Base-by-base conservation (phyloP, 1,140 invertebrate species). In the Drosophila kikkawai region DNA sequence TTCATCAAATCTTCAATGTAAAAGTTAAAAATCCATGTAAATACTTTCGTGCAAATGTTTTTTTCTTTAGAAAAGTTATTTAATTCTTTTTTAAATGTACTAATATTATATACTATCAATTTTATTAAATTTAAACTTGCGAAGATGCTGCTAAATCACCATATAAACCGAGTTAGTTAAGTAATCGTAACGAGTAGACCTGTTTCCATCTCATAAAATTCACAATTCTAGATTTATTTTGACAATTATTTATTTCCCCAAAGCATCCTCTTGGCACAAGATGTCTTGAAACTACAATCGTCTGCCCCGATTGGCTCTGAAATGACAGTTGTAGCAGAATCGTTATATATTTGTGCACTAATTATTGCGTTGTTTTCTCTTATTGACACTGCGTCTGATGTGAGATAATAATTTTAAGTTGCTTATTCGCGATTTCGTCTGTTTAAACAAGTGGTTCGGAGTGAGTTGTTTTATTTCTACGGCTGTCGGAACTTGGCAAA, bases 371-470 rank as follows among this genome's bases (percentile, higher is more conserved):
- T 77, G 64, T 74, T 75, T 39, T 55, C 51, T 34, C 66, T 50
- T 68, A 77, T 84, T 86, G 80, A 83, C 82, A 79, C 50, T 50
- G 6, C 22, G 32, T 50, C 66, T 66, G 66, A 19, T 47, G 48
- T 22, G 48, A 81, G 69, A 73, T 69, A 81, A 88, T 86, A 68
- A 76, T 73, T 61, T 88, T 55, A 34, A 48, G 53, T 39, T 63
- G 45, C 42, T 45, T 73, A 79, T 79, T 51, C 32, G 58, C 57
- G 50, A 42, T 56, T 78, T 63, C 41, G 57, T 56, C 51, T 85
- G 70, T 86, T 86, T 79, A 41, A 68, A 82, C 79, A 87, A 82
- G 60, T 86, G 74, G 58, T 61, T 70, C 75, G 68, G 65, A 12
- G 66, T 82, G 48, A 39, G 22, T 55, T 37, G 29, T 22, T 17